These are phyloP conservation scores for Magallana nippona DNA, from an alignment of 2,888 invertebrate genomes.

Conservation along the genomic window DNA sequence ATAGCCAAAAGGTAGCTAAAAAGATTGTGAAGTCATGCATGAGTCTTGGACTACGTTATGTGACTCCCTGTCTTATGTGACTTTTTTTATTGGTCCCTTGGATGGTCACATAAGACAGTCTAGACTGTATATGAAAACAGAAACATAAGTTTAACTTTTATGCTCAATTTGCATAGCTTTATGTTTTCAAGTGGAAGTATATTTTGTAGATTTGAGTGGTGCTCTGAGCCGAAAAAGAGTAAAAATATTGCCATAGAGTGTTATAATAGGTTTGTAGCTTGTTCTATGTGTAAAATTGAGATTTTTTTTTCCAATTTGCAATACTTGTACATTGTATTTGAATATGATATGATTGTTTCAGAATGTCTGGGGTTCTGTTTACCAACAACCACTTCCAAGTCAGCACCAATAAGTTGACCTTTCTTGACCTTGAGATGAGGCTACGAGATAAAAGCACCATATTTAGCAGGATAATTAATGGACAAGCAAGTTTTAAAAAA, in stretches of 20 bases:
- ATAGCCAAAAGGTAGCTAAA: too few relatives aligned
- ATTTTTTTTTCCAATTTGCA: too few relatives aligned
- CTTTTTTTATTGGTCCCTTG: too few relatives aligned
- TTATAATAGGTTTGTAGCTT: constrained; percentile 75
- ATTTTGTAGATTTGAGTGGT: constrained; percentile 78
- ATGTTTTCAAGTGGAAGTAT: background rate
- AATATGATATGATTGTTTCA: constrained; percentile 47
- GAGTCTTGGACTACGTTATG: too few relatives aligned
- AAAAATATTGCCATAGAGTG: constrained; percentile 76
- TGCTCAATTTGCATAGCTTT: background rate
- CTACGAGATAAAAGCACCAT: constrained; percentile 77
- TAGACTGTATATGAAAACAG: background rate
- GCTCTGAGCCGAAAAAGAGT: constrained; percentile 75
- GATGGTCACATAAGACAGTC: too few relatives aligned
- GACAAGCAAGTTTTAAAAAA: constrained; percentile 66
- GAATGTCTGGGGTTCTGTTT: constrained; percentile 79
- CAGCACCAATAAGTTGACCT: constrained; percentile 79
- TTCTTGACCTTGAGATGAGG: constrained; percentile 79
- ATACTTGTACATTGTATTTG: too few relatives aligned
- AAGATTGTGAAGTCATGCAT: too few relatives aligned
- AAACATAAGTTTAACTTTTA: background rate
- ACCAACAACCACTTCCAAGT: constrained; percentile 80
- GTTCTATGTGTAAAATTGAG: too few relatives aligned
- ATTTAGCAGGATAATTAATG: constrained; percentile 73
- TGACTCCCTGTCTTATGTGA: too few relatives aligned